A percentile compares a stretch with the other conserved stretches of the same genome.
Conservation (phyloP, 1,140 invertebrate species). For the Meloidogyne floridensis region DNA sequence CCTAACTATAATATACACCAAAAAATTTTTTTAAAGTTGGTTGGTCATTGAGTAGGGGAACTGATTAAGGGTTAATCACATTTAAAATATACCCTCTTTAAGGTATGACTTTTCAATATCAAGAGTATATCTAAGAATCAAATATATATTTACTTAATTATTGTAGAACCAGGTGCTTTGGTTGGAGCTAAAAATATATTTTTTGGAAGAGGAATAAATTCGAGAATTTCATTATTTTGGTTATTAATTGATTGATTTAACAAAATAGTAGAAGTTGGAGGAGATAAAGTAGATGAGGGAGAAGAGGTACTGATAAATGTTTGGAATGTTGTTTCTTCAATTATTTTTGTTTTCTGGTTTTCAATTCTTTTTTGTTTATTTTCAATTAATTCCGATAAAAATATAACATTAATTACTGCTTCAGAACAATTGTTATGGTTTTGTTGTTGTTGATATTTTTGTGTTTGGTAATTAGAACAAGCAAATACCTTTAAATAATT, state of each 20-base stretch:
- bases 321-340: not conserved
- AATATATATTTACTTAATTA: slow-evolving; percentile 43
- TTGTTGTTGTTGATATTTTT: not conserved
- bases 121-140: too few relatives aligned
- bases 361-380: not conserved
- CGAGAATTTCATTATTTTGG: slow-evolving; percentile 30
- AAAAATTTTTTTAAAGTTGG: too few relatives aligned
- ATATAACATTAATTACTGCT: not conserved
- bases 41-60: too few relatives aligned
- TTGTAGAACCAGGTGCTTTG: slow-evolving; percentile 54
- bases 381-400: not conserved
- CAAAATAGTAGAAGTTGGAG: not conserved
- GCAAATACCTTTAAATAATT: slow-evolving; percentile 1
- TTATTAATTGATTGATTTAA: not conserved
- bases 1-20: too few relatives aligned
- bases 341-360: slow-evolving; percentile 1
- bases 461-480: not conserved
- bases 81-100: too few relatives aligned
- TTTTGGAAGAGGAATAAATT: slow-evolving; percentile 60
- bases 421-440: slow-evolving; percentile 7
- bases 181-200: slow-evolving; percentile 58
- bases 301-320: not conserved
- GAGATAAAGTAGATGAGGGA: too few relatives aligned
- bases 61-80: too few relatives aligned
- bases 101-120: too few relatives aligned